phyloP scores from a whole-genome alignment of 2,797 vertebrate genomes.

The Remorina albescens region DNA sequence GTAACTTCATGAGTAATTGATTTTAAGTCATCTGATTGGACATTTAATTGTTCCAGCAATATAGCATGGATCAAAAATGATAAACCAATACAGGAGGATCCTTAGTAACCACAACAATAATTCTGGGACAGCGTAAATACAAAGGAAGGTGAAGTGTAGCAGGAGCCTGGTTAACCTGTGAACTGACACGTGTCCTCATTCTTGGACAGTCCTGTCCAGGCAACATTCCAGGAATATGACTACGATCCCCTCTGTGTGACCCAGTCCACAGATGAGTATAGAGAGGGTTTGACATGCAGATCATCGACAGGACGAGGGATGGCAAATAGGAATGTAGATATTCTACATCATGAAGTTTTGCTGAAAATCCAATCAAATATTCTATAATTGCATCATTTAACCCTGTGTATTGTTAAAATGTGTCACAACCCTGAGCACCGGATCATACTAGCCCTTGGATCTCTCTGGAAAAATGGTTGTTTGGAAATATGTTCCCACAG shows the following conservation, averaged over 20 bases:
- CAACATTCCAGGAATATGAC: conserved; percentile 75
- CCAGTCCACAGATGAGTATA: conserved; percentile 31
- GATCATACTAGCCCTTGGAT: conserved; percentile 21
- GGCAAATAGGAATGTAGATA: conserved; percentile 44
- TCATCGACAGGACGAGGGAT: conserved; percentile 28
- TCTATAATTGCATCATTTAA: conserved; percentile 48
- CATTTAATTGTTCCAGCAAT: neutral
- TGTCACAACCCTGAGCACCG: conserved; percentile 2
- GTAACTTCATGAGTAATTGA: neutral
- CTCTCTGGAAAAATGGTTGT: neutral
- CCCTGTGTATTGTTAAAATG: conserved; percentile 15
- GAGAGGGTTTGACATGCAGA: conserved; percentile 21
- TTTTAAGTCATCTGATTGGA: neutral
- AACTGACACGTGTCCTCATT: conserved; percentile 29
- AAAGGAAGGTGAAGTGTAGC: conserved; percentile 42
- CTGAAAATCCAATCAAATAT: conserved; percentile 53
- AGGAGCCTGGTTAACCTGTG: conserved; percentile 14
- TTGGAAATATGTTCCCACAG: conserved; percentile 29
- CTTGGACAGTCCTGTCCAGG: conserved; percentile 38
- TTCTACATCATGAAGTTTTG: conserved; percentile 33
- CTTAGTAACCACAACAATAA: neutral
- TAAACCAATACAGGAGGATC: neutral
- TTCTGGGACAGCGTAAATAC: conserved; percentile 1
- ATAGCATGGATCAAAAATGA: neutral
- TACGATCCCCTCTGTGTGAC: conserved; percentile 61